Conservation (phyloP, 2,888 invertebrate genomes). For the Sarcophaga rosellei region DNA sequence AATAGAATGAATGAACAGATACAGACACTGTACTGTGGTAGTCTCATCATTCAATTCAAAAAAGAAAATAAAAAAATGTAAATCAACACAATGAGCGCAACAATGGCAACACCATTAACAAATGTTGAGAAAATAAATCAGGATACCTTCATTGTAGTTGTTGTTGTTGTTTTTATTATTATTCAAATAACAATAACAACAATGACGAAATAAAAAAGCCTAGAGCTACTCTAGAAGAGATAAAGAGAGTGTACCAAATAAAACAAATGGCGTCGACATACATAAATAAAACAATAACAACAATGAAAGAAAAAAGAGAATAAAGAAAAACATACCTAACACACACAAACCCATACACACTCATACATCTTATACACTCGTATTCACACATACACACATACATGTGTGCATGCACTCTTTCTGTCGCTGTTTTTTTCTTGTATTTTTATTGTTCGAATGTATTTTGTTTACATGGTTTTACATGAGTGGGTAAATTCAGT, state of each 20-base stretch:
- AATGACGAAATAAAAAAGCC: slow-evolving; percentile 35
- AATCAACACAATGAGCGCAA: slow-evolving; percentile 11
- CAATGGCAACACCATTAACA: slow-evolving; percentile 29
- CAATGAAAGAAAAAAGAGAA: background rate
- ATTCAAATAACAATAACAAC: slow-evolving; percentile 9
- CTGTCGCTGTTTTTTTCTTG: background rate
- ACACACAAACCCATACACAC: slow-evolving; percentile 6
- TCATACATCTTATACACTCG: background rate
- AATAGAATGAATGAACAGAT: slow-evolving; percentile 43
- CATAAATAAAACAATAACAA: slow-evolving; percentile 38
- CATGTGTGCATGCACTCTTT: background rate
- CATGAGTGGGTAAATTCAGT: slow-evolving; percentile 1
- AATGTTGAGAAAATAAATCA: slow-evolving; percentile 54
- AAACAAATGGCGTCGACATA: slow-evolving; percentile 63
- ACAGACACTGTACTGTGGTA: slow-evolving; percentile 20
- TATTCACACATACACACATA: background rate
- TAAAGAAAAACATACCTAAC: background rate
- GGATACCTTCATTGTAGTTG: slow-evolving; percentile 40
- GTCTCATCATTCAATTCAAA: slow-evolving; percentile 15
- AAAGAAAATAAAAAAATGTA: slow-evolving; percentile 23
- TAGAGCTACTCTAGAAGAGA: slow-evolving; percentile 57
- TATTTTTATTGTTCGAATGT: background rate
- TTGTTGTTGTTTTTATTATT: background rate
- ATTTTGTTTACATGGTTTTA: slow-evolving; percentile 17
- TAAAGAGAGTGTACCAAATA: slow-evolving; percentile 52